Base-by-base conservation (phyloP, 2,888 invertebrate species). In the Abscondita cerata region DNA sequence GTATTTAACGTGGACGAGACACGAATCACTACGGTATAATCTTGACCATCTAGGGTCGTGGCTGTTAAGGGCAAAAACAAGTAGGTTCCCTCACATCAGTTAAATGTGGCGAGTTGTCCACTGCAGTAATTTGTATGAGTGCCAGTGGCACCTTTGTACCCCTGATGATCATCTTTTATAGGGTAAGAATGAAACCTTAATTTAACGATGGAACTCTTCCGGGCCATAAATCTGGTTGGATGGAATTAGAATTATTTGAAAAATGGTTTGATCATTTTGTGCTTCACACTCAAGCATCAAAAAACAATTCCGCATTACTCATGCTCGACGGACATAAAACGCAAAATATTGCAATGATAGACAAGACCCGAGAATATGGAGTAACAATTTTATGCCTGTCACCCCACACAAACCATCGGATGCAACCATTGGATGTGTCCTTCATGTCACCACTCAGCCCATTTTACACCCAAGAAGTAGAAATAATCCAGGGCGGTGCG, bases 1-100 rank as follows among this genome's bases (percentile, higher is more conserved):
- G 70, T 72, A 16, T 70, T 64, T 52, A 72, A 69, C 58, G 65
- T 64, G 47, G 71, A 72, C 65, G 70, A 72, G 38, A 70, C 69
- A 2, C 69, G 72, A 34, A 66, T 72, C 34, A 66, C 68, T 12
- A 62, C 67, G 59, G 47, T 44, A 6, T 13, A 38, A 38, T 3
- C 3, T 11, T 3, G 4, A 15, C 16, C 16, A 16, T 44, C 44
- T 15, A 44, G 16, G 16, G 15, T 44, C 16, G 18, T 44, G 2
- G 13, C 44, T 44, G 44, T 44, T 2, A 44, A 4, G 16, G 44
- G 44, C n/a, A n/a, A 44, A 47, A 57, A 55, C 54, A 54, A 44
- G 44, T 54, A 6, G 54, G 54, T 1, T 16, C 46, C 11, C 6
- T 54, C 15, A 44, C 52, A 19, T 61, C 61, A 2, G 63, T 63